Evolutionary conservation across 1,140 invertebrate genomes (phyloP).

Genomic region (Agrypnia vestita): DNA sequence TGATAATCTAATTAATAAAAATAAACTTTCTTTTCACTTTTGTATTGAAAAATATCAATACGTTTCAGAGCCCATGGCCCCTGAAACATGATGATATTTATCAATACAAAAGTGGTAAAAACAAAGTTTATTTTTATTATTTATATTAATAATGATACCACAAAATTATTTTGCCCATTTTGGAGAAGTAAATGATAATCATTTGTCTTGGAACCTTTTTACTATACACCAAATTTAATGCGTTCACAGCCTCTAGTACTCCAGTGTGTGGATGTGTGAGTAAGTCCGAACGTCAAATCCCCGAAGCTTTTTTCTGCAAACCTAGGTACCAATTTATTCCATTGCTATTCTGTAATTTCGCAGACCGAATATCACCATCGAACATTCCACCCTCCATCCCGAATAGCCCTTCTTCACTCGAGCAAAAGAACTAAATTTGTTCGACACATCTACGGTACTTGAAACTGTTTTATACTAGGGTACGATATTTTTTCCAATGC

Average conservation of each 20-base stretch:
- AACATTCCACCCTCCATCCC: conserved; percentile 1
- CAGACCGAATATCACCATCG: conserved; percentile 52
- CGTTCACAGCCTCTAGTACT: conserved; percentile 31
- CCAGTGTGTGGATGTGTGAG: conserved; percentile 46
- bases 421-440: background rate
- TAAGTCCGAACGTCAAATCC: conserved; percentile 62
- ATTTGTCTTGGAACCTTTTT: too few species aligned
- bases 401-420: background rate
- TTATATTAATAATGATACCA: too few species aligned
- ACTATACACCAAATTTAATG: conserved; percentile 3
- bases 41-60: too few species aligned
- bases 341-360: conserved; percentile 61
- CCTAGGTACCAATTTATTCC: conserved; percentile 62
- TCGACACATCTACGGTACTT: conserved; percentile 8
- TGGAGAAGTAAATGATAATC: too few species aligned
- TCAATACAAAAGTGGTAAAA: too few species aligned
- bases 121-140: too few species aligned
- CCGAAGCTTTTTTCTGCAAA: conserved; percentile 62
- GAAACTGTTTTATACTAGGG: conserved; percentile 30
- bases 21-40: too few species aligned
- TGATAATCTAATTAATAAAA: too few species aligned
- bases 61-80: too few species aligned
- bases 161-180: too few species aligned
- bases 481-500: conserved; percentile 59
- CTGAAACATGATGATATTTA: too few species aligned